These are phyloP conservation scores for Acronicta psi DNA, from an alignment of 2,888 invertebrate species.

Conservation along the genomic window DNA sequence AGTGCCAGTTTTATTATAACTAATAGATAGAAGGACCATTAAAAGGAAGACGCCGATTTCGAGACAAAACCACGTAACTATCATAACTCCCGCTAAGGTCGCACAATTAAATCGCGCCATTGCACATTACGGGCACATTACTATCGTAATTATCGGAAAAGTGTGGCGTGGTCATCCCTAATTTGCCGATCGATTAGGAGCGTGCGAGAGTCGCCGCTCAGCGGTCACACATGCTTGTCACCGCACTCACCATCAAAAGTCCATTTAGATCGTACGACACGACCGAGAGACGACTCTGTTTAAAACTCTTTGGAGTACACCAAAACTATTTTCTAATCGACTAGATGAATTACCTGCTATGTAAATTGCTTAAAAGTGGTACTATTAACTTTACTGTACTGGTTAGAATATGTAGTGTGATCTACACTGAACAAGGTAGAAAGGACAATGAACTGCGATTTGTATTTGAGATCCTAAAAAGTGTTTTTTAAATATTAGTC, in stretches of 20 bases:
- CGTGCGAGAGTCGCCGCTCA: conserved; percentile 77
- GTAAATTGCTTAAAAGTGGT: too few relatives aligned
- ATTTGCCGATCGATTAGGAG: conserved; percentile 85
- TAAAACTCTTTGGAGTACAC: neutral
- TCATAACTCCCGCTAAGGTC: conserved; percentile 7
- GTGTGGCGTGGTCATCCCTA: conserved; percentile 74
- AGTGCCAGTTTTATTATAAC: too few relatives aligned
- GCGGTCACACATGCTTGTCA: conserved; percentile 68
- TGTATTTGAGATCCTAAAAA: too few relatives aligned
- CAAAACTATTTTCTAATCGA: too few relatives aligned
- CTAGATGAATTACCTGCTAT: too few relatives aligned
- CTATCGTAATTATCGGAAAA: conserved; percentile 79
- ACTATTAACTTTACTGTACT: too few relatives aligned
- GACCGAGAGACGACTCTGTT: conserved; percentile 26
- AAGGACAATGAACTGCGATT: too few relatives aligned
- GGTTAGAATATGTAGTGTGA: too few relatives aligned
- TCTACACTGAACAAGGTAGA: too few relatives aligned
- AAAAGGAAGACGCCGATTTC: neutral
- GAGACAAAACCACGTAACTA: conserved; percentile 1
- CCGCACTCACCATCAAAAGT: conserved; percentile 50
- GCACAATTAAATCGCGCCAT: conserved; percentile 45
- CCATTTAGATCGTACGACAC: conserved; percentile 67
- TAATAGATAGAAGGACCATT: neutral
- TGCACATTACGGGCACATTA: conserved; percentile 68
- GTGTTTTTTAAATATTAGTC: too few relatives aligned